A percentile compares a stretch with the other conserved stretches of the same genome.
These are phyloP conservation scores for Drosophila mimica DNA, from an alignment of 2,888 invertebrate genomes.

Conservation along the genomic window DNA sequence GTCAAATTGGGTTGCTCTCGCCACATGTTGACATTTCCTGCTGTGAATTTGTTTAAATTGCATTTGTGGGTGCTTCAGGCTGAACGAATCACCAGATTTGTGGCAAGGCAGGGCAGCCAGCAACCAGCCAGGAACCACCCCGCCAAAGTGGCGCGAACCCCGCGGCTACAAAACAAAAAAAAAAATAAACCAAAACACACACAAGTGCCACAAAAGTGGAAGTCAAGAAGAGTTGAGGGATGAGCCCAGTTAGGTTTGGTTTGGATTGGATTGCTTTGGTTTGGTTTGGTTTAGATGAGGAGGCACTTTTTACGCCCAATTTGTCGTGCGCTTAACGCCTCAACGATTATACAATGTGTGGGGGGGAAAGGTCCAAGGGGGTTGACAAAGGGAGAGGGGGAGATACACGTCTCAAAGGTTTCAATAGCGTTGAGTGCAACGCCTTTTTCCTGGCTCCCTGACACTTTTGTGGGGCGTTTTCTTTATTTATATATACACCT, in stretches of 20 bases:
- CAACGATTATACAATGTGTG: conserved; percentile 60
- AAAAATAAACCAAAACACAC: conserved; percentile 36
- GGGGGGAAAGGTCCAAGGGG: conserved; percentile 13
- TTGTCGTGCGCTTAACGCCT: conserved; percentile 82
- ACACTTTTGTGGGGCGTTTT: conserved; percentile 62
- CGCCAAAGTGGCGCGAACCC: conserved; percentile 48
- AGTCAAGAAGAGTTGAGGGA: conserved; percentile 23
- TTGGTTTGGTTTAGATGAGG: conserved; percentile 18
- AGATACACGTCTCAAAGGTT: conserved; percentile 56
- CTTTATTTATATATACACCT: conserved; percentile 21
- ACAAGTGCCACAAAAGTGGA: conserved; percentile 70
- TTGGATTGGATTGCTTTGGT: conserved; percentile 1
- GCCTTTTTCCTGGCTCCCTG: conserved; percentile 77
- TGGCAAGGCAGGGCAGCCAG: background rate
- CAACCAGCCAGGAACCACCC: conserved; percentile 55
- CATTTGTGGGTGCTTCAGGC: conserved; percentile 50
- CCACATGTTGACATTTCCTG: conserved; percentile 61
- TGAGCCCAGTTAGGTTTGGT: conserved; percentile 2
- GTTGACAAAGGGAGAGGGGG: background rate
- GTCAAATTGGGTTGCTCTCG: conserved; percentile 12
- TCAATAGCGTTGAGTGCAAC: conserved; percentile 72
- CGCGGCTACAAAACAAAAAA: conserved; percentile 30
- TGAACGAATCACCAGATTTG: conserved; percentile 66
- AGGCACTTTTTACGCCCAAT: conserved; percentile 81
- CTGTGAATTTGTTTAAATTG: conserved; percentile 81